phyloP scores from a whole-genome alignment of 2,888 invertebrate species.

The Agriotes lineatus region DNA sequence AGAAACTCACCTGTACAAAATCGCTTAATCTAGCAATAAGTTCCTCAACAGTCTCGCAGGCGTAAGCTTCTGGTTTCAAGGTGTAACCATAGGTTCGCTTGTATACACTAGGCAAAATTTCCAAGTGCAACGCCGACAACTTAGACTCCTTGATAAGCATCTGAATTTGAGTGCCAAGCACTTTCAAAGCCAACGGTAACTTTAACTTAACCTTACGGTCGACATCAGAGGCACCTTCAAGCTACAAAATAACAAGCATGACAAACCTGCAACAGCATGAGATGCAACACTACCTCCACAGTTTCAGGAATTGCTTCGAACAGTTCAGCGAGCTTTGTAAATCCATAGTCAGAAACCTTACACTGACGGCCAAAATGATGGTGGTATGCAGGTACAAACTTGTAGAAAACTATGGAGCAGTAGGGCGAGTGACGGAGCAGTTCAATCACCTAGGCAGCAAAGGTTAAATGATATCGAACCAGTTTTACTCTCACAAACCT shows the following conservation, averaged over 20 bases:
- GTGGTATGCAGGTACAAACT: conserved; percentile 95
- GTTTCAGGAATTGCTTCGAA: conserved; percentile 91
- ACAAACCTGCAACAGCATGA: too few species aligned
- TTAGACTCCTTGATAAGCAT: conserved; percentile 66
- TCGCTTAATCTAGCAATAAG: conserved; percentile 64
- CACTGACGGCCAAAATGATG: conserved; percentile 95
- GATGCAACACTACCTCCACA: conserved; percentile 73
- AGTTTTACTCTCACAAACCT: conserved; percentile 66
- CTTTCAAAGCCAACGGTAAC: conserved; percentile 69
- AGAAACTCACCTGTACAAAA: conserved; percentile 57
- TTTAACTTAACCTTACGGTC: conserved; percentile 73
- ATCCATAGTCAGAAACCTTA: conserved; percentile 93
- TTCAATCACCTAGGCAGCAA: conserved; percentile 77
- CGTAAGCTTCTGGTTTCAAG: conserved; percentile 76
- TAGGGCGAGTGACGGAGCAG: conserved; percentile 88
- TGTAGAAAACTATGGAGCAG: conserved; percentile 88
- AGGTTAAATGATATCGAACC: background rate
- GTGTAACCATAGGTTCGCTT: conserved; percentile 78
- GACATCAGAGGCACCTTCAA: conserved; percentile 72
- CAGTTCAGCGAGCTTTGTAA: conserved; percentile 90
- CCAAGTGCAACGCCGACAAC: conserved; percentile 58
- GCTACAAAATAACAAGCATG: conserved; percentile 56
- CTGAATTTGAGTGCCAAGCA: conserved; percentile 73
- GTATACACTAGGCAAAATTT: conserved; percentile 72
- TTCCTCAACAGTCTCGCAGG: conserved; percentile 72